Evolutionary conservation across 1,140 invertebrate genomes (phyloP).

Genomic region (Lineus longissimus): DNA sequence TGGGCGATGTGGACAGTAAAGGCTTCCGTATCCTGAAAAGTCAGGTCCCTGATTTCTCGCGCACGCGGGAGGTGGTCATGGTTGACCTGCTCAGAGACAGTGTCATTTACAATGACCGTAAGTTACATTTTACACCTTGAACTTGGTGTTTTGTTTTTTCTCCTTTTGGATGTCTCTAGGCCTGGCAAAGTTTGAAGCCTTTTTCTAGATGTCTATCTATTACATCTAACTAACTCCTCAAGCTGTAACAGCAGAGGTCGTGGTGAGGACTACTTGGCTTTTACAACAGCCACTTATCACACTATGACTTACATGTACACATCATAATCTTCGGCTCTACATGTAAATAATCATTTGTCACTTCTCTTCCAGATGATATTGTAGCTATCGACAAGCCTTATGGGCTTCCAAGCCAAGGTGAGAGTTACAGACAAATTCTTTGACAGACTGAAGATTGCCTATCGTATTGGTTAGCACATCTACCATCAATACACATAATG

Average conservation of each 20-base stretch:
- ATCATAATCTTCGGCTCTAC: neutral
- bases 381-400: constrained; percentile 57
- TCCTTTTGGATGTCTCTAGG: neutral
- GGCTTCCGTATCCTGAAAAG: constrained; percentile 40
- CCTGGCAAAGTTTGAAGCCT: too few species aligned
- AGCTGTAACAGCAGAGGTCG: too few species aligned
- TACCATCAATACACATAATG: too few species aligned
- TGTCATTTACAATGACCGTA: constrained; percentile 44
- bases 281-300: too few species aligned
- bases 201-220: too few species aligned
- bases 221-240: too few species aligned
- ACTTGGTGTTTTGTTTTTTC: neutral
- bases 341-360: neutral
- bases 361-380: constrained; percentile 45
- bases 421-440: constrained; percentile 9
- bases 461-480: too few species aligned
- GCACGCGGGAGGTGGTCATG: constrained; percentile 27
- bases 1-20: constrained; percentile 27
- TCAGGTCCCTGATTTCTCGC: constrained; percentile 32
- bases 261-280: too few species aligned
- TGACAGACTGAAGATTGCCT: too few species aligned
- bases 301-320: neutral
- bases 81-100: constrained; percentile 31
- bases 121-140: neutral
- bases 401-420: constrained; percentile 53